Evolutionary conservation across 1,140 invertebrate genomes (phyloP).

Genomic region (Gonioctena quinquepunctata): DNA sequence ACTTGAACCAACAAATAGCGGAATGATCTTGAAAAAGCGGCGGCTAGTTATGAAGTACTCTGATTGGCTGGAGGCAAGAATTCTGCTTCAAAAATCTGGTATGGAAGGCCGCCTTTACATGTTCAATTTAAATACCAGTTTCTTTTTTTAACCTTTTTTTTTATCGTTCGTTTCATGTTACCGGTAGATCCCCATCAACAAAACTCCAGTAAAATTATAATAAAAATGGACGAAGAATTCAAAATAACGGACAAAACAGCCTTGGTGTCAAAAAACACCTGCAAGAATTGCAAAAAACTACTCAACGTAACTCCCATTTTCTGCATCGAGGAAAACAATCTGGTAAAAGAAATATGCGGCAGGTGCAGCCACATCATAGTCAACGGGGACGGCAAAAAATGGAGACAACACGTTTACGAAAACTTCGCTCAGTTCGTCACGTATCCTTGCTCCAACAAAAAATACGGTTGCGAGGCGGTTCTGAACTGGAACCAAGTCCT

Average conservation of each 20-base stretch:
- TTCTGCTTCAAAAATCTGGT: no score
- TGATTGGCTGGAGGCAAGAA: no score
- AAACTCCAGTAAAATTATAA: no score
- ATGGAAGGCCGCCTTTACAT: no score
- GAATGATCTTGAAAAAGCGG: no score
- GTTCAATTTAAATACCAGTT: no score
- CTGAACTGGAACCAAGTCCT: constrained; percentile 19
- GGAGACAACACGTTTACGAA: constrained; percentile 26
- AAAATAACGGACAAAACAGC: constrained; percentile 6
- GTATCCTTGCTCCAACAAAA: constrained; percentile 31
- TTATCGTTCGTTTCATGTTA: no score
- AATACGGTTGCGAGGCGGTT: constrained; percentile 20
- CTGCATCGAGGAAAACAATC: constrained; percentile 6
- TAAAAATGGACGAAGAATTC: constrained; percentile 21
- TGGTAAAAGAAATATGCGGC: constrained; percentile 24
- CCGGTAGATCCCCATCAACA: no score
- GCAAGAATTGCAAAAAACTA: constrained; percentile 21
- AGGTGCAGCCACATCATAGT: background rate
- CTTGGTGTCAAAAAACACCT: constrained; percentile 16
- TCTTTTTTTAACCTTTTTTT: no score
- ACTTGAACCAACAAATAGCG: no score
- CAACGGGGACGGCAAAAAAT: background rate
- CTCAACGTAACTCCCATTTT: constrained; percentile 29
- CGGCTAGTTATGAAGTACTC: no score
- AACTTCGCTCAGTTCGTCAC: constrained; percentile 12